Base-by-base conservation (phyloP, 1,140 invertebrate species). In the Brachystomella parvula region DNA sequence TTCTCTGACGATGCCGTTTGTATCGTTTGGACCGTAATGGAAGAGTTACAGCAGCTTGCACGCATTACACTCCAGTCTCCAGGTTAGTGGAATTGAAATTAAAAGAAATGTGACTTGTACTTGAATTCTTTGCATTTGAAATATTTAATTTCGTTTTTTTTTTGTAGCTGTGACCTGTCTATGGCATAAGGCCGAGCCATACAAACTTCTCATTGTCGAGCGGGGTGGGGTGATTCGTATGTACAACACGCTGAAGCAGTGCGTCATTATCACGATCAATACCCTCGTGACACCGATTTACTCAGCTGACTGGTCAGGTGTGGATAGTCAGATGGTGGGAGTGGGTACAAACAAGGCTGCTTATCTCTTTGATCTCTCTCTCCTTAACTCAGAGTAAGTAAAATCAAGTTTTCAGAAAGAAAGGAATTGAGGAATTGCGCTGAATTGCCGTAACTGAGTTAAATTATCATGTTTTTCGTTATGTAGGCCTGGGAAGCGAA, bases 181-280 rank as follows among this genome's bases (percentile, higher is more conserved):
- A 15, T 70, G 64, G 64, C 68, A 70, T 26, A 63, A 64, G 31
- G 21, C 33, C 30, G 64, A 70, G 19, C 65, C 64, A 0, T 63
- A 60, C n/a, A 70, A 70, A 47, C 28, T 70, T 19, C 62, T 66
- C 49, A 49, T 70, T 44, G 44, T 64, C 9, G 60, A 70, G 61
- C 29, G 59, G 12, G 58, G 56, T 63, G 67, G 67, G 28, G 33
- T 30, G 24, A 65, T 69, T 24, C 44, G 60, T 12, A 62, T 69
- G 32, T 69, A 53, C 35, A 69, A 69, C 28, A 47, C 65, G 15
- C 59, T 59, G 26, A 69, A 69, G 57, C 67, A 69, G 60, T 26
- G 29, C 3, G 39, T 28, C 35, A 58, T 69, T 39, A 53, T 61
- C 30, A 61, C 63, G 2, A 63, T 69, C 17, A 35, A 64, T 49